Evolutionary conservation across 2,888 invertebrate species (phyloP).

Genomic region (Limulus polyphemus): DNA sequence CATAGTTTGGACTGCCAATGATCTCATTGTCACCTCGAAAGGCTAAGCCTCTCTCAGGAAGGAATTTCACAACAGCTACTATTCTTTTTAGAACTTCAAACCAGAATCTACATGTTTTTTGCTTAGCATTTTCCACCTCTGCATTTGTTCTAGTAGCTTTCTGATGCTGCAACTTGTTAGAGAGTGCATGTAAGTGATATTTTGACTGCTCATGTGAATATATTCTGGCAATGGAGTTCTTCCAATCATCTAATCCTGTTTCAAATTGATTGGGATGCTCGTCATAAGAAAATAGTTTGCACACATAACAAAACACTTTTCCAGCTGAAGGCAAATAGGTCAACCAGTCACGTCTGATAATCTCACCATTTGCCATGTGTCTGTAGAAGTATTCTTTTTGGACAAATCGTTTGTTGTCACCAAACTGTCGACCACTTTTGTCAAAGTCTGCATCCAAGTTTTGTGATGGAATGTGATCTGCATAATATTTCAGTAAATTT

Average conservation of each 20-base stretch:
- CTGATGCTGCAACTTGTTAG: not conserved
- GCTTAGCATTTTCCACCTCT: not conserved
- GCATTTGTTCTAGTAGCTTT: not conserved
- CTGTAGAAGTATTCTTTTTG: too few species aligned
- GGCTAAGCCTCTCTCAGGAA: constrained; percentile 28
- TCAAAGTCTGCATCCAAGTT: too few species aligned
- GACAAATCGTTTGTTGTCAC: too few species aligned
- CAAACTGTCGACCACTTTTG: too few species aligned
- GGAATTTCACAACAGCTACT: constrained; percentile 16
- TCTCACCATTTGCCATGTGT: not conserved
- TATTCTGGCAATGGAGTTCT: not conserved
- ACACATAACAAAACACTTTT: not conserved
- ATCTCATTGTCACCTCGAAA: constrained; percentile 29
- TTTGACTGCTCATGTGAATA: not conserved
- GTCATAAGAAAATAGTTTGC: not conserved
- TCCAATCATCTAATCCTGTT: constrained; percentile 2
- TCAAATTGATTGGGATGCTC: not conserved
- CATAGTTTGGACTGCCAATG: constrained; percentile 27
- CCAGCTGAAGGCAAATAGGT: not conserved
- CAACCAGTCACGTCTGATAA: not conserved
- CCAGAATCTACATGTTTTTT: constrained; percentile 16
- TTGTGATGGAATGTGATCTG: too few species aligned
- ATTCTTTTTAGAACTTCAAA: not conserved
- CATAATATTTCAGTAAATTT: too few species aligned
- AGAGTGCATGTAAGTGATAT: constrained; percentile 2